Evolutionary conservation across 2,797 vertebrate genomes (phyloP), one percentile per base, ranked within the genome.

Genomic region (Pteronotus mesoamericanus): DNA sequence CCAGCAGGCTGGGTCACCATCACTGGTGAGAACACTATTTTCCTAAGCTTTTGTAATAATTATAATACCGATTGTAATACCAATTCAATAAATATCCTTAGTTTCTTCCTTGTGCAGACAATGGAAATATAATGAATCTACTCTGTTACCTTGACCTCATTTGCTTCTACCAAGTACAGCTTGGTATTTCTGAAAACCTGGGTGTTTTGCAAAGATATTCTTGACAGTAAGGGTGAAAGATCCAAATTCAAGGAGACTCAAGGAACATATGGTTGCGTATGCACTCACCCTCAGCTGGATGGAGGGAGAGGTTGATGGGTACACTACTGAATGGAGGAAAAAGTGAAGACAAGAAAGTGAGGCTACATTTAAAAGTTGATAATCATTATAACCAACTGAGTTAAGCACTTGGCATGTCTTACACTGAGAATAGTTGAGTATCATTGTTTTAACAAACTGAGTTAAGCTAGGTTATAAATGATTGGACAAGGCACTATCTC

Each of bases 251-350:
- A 55, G 46, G 14, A 55, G 16, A 42, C 10, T 59, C 18, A 12
- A 16, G 37, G 16, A 37, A 46, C 1, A 0, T 7, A 8, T 0
- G 10, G 2, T 18, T 37, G 39, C 64, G 14, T 0, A 2, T 6
- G 22, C 10, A 22, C 1, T 8, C 8, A 9, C 34, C 32, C 34
- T 6, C 24, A 11, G 15, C 3, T 0, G 11, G 14, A 46, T 1
- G 5, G 57, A 55, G 51, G 16, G 51, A 42, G 48, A 24, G 29
- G 24, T 7, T 32, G 24, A 21, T 4, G 5, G 3, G 10, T 2
- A 14, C 11, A 18, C 7, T 5, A 0, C 9, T 18, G 34, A 34
- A 4, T 4, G 2, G 32, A 94, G 51, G 22, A 89, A 15, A 69
- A 48, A 34, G 19, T 39, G n/a, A 82, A 92, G 53, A 16, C 18